phyloP scores from a whole-genome alignment of 1,140 invertebrate genomes.

The Neodiprion virginianus region DNA sequence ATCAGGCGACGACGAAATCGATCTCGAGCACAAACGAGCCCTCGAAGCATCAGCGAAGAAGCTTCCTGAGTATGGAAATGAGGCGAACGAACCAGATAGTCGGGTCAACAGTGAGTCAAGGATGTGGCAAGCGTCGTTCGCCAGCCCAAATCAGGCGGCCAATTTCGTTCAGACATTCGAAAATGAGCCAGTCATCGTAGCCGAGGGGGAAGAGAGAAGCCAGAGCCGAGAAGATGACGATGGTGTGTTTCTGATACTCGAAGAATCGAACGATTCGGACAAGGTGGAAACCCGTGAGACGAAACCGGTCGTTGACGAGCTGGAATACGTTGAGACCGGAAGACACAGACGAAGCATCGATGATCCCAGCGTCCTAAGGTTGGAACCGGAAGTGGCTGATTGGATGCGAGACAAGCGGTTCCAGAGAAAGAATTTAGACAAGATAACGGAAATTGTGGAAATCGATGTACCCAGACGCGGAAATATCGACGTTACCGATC shows the following conservation, averaged over 20 bases:
- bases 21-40: conserved; percentile 67
- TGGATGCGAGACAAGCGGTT: conserved; percentile 29
- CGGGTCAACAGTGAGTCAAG: conserved; percentile 56
- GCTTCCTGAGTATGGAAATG: conserved; percentile 17
- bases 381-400: conserved; percentile 21
- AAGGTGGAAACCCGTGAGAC: conserved; percentile 23
- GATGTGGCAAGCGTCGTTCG: background rate
- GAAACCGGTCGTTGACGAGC: conserved; percentile 16
- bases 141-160: background rate
- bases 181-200: background rate
- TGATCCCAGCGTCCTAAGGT: conserved; percentile 28
- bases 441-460: conserved; percentile 51
- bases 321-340: conserved; percentile 11
- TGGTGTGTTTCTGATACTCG: conserved; percentile 25
- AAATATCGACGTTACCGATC: conserved; percentile 31
- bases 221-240: conserved; percentile 23
- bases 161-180: background rate
- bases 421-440: conserved; percentile 45
- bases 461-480: conserved; percentile 41
- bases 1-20: conserved; percentile 48
- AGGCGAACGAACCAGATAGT: conserved; percentile 47
- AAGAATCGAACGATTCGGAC: conserved; percentile 9
- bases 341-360: conserved; percentile 38
- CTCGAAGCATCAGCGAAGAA: conserved; percentile 50
- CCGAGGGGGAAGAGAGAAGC: background rate